phyloP scores from a whole-genome alignment of 2,888 invertebrate species.

The Spialia ferax region DNA sequence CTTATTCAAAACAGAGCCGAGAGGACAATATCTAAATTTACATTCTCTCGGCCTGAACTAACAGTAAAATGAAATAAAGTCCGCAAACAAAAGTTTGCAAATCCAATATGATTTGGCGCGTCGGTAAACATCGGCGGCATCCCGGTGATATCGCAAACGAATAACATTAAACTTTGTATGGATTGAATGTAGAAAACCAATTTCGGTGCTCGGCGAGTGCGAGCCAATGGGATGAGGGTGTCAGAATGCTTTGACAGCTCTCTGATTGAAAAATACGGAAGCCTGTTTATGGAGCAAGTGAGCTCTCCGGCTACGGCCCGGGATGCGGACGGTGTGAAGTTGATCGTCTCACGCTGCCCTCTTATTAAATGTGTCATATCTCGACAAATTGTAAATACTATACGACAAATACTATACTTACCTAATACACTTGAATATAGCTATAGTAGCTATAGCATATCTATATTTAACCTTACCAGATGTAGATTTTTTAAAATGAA shows the following conservation, averaged over 20 bases:
- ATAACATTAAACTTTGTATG: slow-evolving; percentile 87
- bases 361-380: background rate
- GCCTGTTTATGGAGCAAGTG: slow-evolving; percentile 86
- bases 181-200: slow-evolving; percentile 88
- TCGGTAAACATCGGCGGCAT: slow-evolving; percentile 86
- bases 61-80: slow-evolving; percentile 85
- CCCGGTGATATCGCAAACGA: slow-evolving; percentile 87
- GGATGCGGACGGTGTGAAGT: slow-evolving; percentile 37
- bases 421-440: too few species aligned
- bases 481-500: slow-evolving; percentile 9
- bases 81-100: slow-evolving; percentile 87
- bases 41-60: slow-evolving; percentile 82
- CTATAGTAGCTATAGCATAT: too few species aligned
- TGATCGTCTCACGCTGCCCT: slow-evolving; percentile 13
- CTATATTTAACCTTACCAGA: background rate
- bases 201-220: slow-evolving; percentile 86
- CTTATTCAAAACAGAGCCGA: slow-evolving; percentile 64
- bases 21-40: slow-evolving; percentile 80
- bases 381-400: too few species aligned
- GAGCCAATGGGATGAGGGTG: slow-evolving; percentile 87
- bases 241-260: slow-evolving; percentile 88
- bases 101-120: slow-evolving; percentile 86
- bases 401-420: too few species aligned
- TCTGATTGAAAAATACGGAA: slow-evolving; percentile 89
- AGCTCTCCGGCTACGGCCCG: slow-evolving; percentile 56